Evolutionary conservation across 2,797 vertebrate genomes (phyloP).

Genomic region (Phalloptychus januarius): DNA sequence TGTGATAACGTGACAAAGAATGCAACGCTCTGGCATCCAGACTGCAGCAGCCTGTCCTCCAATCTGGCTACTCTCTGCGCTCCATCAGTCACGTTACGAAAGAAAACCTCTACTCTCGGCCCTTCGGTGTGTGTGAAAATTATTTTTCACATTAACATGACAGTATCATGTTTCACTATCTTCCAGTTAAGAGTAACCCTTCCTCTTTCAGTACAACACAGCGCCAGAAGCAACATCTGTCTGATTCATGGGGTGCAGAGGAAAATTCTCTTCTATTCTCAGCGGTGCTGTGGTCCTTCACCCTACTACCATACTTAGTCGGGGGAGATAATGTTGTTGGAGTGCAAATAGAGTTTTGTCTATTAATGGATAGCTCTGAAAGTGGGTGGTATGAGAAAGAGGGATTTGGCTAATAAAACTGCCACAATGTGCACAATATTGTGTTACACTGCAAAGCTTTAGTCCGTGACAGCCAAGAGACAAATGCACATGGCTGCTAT

Average conservation of each 20-base stretch:
- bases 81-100: conserved; percentile 16
- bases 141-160: conserved; percentile 14
- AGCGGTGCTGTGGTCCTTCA: conserved; percentile 39
- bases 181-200: background rate
- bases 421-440: conserved; percentile 27
- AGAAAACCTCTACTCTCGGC: background rate
- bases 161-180: conserved; percentile 19
- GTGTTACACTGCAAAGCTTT: conserved; percentile 5
- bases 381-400: conserved; percentile 56
- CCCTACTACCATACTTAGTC: conserved; percentile 72
- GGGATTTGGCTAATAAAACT: conserved; percentile 52
- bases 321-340: conserved; percentile 45
- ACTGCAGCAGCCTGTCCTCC: conserved; percentile 46
- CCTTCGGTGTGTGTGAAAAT: conserved; percentile 18
- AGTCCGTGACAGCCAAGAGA: conserved; percentile 1
- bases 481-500: background rate
- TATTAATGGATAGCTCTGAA: conserved; percentile 60
- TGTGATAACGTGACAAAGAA: conserved; percentile 19
- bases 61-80: conserved; percentile 42
- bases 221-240: conserved; percentile 59
- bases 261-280: conserved; percentile 59
- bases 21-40: conserved; percentile 30
- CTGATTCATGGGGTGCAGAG: conserved; percentile 56
- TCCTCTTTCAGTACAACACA: conserved; percentile 4
- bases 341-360: conserved; percentile 54